Evolutionary conservation across 2,797 vertebrate genomes (phyloP).

Genomic region (Semaprochilodus insignis): DNA sequence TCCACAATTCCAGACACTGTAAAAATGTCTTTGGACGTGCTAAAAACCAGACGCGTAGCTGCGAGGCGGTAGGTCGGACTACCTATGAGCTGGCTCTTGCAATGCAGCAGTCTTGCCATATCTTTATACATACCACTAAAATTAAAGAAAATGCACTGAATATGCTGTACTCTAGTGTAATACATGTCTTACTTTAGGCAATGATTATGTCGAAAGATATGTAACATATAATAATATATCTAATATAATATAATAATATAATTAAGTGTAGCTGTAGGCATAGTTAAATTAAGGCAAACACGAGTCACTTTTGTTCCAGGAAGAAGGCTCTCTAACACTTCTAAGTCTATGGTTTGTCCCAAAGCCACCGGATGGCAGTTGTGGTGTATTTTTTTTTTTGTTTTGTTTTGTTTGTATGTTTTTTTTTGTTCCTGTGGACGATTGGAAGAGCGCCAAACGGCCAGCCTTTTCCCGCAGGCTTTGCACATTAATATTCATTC

Average conservation of each 20-base stretch:
- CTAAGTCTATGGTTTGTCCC: background rate
- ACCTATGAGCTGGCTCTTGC: background rate
- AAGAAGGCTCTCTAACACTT: background rate
- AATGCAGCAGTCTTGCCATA: background rate
- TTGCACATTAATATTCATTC: constrained; percentile 46
- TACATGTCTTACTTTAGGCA: too few species aligned
- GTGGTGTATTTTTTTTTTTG: background rate
- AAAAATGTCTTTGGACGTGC: too few species aligned
- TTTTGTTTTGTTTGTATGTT: too few species aligned
- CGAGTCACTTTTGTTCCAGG: background rate
- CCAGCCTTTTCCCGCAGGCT: constrained; percentile 29
- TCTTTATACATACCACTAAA: too few species aligned
- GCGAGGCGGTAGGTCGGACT: background rate
- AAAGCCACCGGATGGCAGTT: constrained; percentile 35
- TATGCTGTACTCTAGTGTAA: too few species aligned
- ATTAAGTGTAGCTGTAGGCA: background rate
- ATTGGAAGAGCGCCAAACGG: constrained; percentile 28
- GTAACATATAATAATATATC: too few species aligned
- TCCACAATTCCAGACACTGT: too few species aligned
- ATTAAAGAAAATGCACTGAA: too few species aligned
- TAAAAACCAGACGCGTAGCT: too few species aligned
- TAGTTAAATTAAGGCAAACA: background rate
- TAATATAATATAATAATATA: too few species aligned
- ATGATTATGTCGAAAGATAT: too few species aligned
- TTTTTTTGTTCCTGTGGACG: constrained; percentile 25